Evolutionary conservation across 2,797 vertebrate genomes (phyloP), one percentile per base, ranked within the genome.

Genomic region (Phylloscopus collybita): DNA sequence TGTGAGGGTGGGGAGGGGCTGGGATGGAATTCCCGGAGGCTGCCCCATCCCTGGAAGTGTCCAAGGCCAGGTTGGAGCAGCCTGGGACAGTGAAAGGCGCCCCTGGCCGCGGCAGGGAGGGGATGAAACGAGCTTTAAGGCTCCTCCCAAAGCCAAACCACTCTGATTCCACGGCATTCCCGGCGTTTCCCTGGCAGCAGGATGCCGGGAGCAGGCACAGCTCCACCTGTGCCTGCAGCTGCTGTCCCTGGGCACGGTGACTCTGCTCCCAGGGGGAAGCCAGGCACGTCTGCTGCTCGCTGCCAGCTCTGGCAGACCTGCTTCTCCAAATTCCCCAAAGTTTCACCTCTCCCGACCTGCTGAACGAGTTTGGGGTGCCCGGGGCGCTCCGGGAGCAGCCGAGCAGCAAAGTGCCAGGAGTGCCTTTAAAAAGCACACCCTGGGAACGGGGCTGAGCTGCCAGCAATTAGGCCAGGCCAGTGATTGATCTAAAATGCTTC

Each of bases 381-480:
- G 3, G 71, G 54, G 73, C 3, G 1, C 10, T n/a, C 62, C 6
- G 42, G 56, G 59, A 75, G 73, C 84, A 80, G 74, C 65, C 62
- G 9, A 62, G 90, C 80, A 64, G 59, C 30, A 6, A 80, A 86
- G 75, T 22, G 75, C 70, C 75, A 57, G 42, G 27, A 76, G 34
- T 70, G 50, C 49, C 56, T 73, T 27, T 9, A 22, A 27, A 65
- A 59, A 79, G 27, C 66, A 61, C 84, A 15, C 5, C 74, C 83
- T 87, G 70, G 90, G 79, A 93, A 90, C 4, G 67, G 53, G 23
- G 84, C 82, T 67, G 76, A 34, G 88, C 75, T 79, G 34, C 59
- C 59, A 42, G 9, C 40, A 47, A 38, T 42, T 13, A 12, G 29
- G 11, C 42, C 45, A 10, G 61, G 65, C 34, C 64, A 20, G n/a